These are phyloP conservation scores for Carapus acus DNA, from an alignment of 2,797 vertebrate species.

Conservation along the genomic window DNA sequence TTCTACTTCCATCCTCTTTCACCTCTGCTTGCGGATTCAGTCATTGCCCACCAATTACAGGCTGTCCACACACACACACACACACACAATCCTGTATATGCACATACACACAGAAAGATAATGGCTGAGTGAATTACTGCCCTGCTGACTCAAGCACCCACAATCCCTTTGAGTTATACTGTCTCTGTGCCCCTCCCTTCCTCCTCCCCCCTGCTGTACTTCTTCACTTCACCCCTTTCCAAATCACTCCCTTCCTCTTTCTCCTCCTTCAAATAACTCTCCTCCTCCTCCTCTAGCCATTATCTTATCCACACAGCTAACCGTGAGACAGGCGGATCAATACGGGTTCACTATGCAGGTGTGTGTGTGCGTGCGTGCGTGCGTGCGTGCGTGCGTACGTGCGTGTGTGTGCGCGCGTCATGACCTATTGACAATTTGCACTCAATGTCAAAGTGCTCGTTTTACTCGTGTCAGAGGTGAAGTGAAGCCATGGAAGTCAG, in stretches of 20 bases:
- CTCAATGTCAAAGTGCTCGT: constrained; percentile 67
- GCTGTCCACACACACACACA: too few species aligned
- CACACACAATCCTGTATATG: too few species aligned
- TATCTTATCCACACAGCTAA: constrained; percentile 55
- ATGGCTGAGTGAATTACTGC: too few species aligned
- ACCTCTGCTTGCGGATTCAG: too few species aligned
- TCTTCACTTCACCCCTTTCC: constrained; percentile 46
- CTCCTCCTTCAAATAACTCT: constrained; percentile 24
- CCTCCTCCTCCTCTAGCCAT: constrained; percentile 43
- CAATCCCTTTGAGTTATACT: too few species aligned
- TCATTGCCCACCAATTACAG: too few species aligned
- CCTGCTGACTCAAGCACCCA: too few species aligned
- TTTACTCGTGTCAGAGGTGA: constrained; percentile 46
- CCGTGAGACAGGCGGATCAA: constrained; percentile 58
- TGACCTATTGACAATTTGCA: constrained; percentile 68
- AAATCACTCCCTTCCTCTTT: constrained; percentile 35
- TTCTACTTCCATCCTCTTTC: too few species aligned
- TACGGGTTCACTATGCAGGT: constrained; percentile 50
- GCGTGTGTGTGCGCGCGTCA: constrained; percentile 46
- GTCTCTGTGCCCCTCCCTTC: too few species aligned
- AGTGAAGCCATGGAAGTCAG: constrained; percentile 60
- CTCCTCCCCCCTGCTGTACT: constrained; percentile 50
- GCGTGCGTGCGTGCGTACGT: constrained; percentile 48
- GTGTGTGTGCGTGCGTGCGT: constrained; percentile 45
- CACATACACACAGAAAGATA: too few species aligned